These are phyloP conservation scores for Alviniconcha marisindica DNA, from an alignment of 1,140 invertebrate genomes.

Conservation along the genomic window DNA sequence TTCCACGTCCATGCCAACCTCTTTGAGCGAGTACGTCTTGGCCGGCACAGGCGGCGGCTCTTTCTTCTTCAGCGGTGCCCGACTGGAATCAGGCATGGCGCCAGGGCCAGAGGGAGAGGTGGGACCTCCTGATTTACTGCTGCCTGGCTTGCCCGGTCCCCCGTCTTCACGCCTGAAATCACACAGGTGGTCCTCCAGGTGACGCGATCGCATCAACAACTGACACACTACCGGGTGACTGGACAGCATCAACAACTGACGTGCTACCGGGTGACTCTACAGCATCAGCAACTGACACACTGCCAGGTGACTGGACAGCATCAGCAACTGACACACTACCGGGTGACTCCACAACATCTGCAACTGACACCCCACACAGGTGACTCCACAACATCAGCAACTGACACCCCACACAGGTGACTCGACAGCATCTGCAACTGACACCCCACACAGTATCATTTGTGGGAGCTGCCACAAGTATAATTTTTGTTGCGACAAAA, in stretches of 20 bases:
- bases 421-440: too few species aligned
- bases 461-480: too few species aligned
- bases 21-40: constrained; percentile 68
- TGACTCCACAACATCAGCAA: neutral
- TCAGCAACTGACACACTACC: too few species aligned
- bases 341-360: neutral
- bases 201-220: neutral
- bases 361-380: neutral
- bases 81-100: neutral
- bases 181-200: neutral
- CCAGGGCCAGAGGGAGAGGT: neutral
- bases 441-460: too few species aligned
- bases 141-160: neutral
- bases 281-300: too few species aligned
- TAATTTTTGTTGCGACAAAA: too few species aligned
- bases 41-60: constrained; percentile 67
- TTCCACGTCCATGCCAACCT: constrained; percentile 64
- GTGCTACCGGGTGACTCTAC: neutral
- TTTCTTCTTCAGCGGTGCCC: constrained; percentile 47
- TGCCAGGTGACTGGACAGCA: neutral
- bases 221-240: too few species aligned
- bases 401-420: neutral
- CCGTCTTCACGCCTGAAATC: neutral
- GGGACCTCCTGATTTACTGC: too few species aligned
- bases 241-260: neutral